Percentiles rank a stretch among this genome's conserved stretches.
Evolutionary conservation across 2,888 invertebrate genomes (phyloP).

Genomic region (Carterocephalus palaemon): DNA sequence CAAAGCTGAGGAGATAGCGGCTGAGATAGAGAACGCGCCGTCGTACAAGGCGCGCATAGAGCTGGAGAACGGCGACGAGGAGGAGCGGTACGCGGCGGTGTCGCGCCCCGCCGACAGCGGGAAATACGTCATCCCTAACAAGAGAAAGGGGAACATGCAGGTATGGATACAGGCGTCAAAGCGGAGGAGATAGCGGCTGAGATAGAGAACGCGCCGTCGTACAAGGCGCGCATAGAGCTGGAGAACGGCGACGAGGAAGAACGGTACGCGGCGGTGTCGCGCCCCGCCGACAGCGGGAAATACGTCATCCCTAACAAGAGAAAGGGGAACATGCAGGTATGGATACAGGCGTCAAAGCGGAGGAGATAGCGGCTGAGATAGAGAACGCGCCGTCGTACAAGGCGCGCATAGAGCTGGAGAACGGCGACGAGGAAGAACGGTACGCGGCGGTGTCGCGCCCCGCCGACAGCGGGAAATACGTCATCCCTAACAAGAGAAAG

Average conservation of each 20-base stretch:
- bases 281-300: constrained; percentile 81
- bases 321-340: constrained; percentile 78
- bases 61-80: constrained; percentile 95
- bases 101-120: constrained; percentile 80
- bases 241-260: constrained; percentile 97
- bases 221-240: constrained; percentile 88
- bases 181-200: constrained; percentile 95
- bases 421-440: constrained; percentile 93
- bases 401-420: constrained; percentile 91
- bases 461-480: constrained; percentile 81
- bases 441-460: constrained; percentile 92
- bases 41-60: constrained; percentile 89
- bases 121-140: constrained; percentile 88
- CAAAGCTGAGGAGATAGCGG: constrained; percentile 93
- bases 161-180: constrained; percentile 75
- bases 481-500: constrained; percentile 89
- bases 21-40: constrained; percentile 94
- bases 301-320: constrained; percentile 89
- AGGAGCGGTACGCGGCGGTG: constrained; percentile 92
- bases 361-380: constrained; percentile 94
- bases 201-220: constrained; percentile 91
- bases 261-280: constrained; percentile 89
- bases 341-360: constrained; percentile 83
- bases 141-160: constrained; percentile 82
- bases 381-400: constrained; percentile 91